Percentiles rank a stretch among this genome's conserved stretches.
Evolutionary conservation across 1,140 invertebrate genomes (phyloP).

Genomic region (Bombus sylvicola): DNA sequence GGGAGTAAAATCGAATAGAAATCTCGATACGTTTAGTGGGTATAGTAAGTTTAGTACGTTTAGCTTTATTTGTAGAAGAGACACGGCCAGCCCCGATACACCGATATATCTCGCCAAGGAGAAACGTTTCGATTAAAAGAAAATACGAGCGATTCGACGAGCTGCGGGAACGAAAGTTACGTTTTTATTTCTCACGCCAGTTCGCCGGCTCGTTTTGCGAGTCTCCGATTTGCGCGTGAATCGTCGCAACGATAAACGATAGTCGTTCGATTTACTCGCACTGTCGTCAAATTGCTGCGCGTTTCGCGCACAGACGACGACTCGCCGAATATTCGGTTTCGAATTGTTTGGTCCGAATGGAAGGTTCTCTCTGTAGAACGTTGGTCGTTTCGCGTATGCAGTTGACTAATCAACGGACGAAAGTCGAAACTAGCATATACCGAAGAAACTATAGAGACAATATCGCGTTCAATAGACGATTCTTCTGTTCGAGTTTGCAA

Average conservation of each 20-base stretch:
- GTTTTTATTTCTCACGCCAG: not conserved
- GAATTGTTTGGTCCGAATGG: conserved; percentile 40
- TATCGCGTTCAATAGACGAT: not conserved
- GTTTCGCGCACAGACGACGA: not conserved
- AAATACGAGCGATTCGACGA: not conserved
- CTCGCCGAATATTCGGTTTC: not conserved
- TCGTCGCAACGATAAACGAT: not conserved
- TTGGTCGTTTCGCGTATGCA: conserved; percentile 54
- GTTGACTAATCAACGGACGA: conserved; percentile 20
- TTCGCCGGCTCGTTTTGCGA: not conserved
- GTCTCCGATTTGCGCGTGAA: not conserved
- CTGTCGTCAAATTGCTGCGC: not conserved
- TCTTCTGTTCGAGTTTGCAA: not conserved
- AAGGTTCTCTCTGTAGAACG: conserved; percentile 6
- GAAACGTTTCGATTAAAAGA: not conserved
- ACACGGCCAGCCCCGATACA: conserved; percentile 46
- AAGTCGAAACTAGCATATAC: conserved; percentile 40
- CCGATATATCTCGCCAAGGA: not conserved
- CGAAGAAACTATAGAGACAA: conserved; percentile 32
- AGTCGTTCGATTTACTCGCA: no score
- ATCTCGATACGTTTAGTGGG: conserved; percentile 19
- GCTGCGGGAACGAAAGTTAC: not conserved
- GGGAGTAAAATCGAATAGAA: conserved; percentile 51
- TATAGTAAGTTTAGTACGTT: conserved; percentile 9
- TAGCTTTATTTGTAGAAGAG: conserved; percentile 32